Evolutionary conservation across 2,888 invertebrate genomes (phyloP).

Genomic region (Caenorhabditis sp.): DNA sequence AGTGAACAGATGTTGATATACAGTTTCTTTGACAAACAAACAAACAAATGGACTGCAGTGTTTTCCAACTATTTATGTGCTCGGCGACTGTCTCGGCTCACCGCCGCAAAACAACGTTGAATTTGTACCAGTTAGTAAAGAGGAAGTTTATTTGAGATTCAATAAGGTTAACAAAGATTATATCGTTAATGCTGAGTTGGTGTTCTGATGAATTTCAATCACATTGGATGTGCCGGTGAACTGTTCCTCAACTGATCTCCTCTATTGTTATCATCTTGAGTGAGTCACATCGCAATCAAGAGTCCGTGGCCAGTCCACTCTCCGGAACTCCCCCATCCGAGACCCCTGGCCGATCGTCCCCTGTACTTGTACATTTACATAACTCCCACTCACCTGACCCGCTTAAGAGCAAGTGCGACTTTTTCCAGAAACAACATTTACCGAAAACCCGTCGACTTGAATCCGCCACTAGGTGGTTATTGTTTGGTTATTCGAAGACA

Average conservation of each 20-base stretch:
- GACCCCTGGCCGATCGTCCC: constrained; percentile 7
- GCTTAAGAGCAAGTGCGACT: not conserved
- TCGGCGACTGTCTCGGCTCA: constrained; percentile 2
- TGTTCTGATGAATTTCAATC: too few species aligned
- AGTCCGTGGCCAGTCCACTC: too few species aligned
- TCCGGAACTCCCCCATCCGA: not conserved
- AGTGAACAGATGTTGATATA: constrained; percentile 6
- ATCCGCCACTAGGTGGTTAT: constrained; percentile 6
- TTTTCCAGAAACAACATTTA: not conserved
- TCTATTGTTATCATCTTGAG: too few species aligned
- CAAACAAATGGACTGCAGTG: constrained; percentile 11
- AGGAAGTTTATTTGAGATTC: constrained; percentile 29
- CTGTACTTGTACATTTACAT: constrained; percentile 17
- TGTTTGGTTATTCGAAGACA: constrained; percentile 26
- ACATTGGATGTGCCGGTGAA: too few species aligned
- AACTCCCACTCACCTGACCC: constrained; percentile 12
- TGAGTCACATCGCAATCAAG: too few species aligned
- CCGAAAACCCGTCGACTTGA: not conserved
- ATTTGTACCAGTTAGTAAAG: constrained; percentile 4
- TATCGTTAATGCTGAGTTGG: too few species aligned
- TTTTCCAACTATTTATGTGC: constrained; percentile 19
- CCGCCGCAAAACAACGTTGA: not conserved
- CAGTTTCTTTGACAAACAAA: constrained; percentile 1
- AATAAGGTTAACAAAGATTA: constrained; percentile 15
- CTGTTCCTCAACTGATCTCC: too few species aligned